A percentile compares a stretch with the other conserved stretches of the same genome.
phyloP scores from a whole-genome alignment of 2,797 vertebrate species.

The Staurois parvus region DNA sequence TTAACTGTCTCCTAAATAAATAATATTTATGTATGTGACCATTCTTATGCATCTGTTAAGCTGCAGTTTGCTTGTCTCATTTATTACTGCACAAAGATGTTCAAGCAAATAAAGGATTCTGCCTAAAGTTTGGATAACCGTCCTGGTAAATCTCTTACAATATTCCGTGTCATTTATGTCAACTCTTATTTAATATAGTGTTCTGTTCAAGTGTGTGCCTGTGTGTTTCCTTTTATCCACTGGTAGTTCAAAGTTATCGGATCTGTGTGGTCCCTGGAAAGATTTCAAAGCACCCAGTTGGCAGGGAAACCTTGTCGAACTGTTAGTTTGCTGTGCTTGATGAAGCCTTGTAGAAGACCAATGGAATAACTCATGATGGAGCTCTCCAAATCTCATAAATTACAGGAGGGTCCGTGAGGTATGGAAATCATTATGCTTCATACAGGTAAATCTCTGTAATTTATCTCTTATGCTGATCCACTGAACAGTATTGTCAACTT shows the following conservation, averaged over 20 bases:
- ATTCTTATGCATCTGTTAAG: too few relatives aligned
- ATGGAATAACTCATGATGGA: background rate
- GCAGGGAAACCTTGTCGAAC: background rate
- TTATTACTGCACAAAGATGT: background rate
- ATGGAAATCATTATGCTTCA: slow-evolving; percentile 11
- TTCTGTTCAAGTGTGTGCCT: slow-evolving; percentile 22
- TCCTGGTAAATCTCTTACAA: slow-evolving; percentile 1
- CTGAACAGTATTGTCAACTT: slow-evolving; percentile 10
- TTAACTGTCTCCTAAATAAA: too few relatives aligned
- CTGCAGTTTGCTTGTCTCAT: too few relatives aligned
- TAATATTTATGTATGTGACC: too few relatives aligned
- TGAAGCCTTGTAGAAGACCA: slow-evolving; percentile 15
- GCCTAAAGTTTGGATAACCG: background rate
- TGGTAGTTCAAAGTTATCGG: slow-evolving; percentile 28
- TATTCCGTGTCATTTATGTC: background rate
- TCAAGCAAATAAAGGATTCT: background rate
- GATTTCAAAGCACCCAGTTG: slow-evolving; percentile 29
- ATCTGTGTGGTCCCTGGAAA: slow-evolving; percentile 25
- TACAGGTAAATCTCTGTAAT: background rate
- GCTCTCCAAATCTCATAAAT: background rate
- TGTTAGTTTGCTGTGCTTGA: background rate
- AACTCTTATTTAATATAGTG: slow-evolving; percentile 10
- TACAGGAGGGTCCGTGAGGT: background rate
- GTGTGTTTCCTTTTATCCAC: background rate
- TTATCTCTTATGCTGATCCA: slow-evolving; percentile 6